These are phyloP conservation scores for Lordiphosa clarofinis DNA, from an alignment of 1,140 invertebrate genomes.

Conservation along the genomic window DNA sequence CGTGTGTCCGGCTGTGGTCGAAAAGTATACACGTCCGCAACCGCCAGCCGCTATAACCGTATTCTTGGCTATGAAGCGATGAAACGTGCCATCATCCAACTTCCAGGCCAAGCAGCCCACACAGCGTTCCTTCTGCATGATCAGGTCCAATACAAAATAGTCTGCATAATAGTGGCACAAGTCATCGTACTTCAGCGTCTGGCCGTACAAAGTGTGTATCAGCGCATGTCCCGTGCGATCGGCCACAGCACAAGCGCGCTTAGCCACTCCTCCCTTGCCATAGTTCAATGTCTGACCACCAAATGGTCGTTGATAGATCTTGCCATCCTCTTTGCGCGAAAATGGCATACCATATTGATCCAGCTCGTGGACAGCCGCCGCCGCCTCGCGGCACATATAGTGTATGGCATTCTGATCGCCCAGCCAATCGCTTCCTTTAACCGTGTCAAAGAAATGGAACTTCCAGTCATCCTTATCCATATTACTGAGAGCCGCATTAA, in stretches of 20 bases:
- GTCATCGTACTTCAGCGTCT: conserved; percentile 96
- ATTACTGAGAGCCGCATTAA: conserved; percentile 89
- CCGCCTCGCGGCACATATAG: conserved; percentile 95
- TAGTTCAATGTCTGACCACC: conserved; percentile 93
- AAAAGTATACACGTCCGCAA: conserved; percentile 96
- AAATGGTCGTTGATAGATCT: conserved; percentile 95
- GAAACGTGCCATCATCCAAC: conserved; percentile 97
- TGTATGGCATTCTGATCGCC: conserved; percentile 97
- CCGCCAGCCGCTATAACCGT: conserved; percentile 91
- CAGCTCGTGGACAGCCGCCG: conserved; percentile 92
- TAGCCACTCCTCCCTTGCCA: conserved; percentile 92
- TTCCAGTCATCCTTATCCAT: conserved; percentile 93
- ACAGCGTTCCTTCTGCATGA: conserved; percentile 96
- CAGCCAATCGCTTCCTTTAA: conserved; percentile 97
- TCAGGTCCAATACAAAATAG: conserved; percentile 97
- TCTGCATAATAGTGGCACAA: conserved; percentile 96
- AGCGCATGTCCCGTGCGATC: conserved; percentile 96
- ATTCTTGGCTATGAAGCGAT: conserved; percentile 87
- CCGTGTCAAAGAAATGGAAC: conserved; percentile 96
- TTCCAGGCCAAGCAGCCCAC: conserved; percentile 95
- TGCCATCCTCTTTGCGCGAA: conserved; percentile 80
- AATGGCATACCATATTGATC: conserved; percentile 91
- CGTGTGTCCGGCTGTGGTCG: conserved; percentile 98
- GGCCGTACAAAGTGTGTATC: conserved; percentile 97
- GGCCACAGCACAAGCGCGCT: conserved; percentile 81